Evolutionary conservation across 1,140 invertebrate genomes (phyloP), one percentile per base, ranked within the genome.

Genomic region (Gonioctena quinquepunctata): DNA sequence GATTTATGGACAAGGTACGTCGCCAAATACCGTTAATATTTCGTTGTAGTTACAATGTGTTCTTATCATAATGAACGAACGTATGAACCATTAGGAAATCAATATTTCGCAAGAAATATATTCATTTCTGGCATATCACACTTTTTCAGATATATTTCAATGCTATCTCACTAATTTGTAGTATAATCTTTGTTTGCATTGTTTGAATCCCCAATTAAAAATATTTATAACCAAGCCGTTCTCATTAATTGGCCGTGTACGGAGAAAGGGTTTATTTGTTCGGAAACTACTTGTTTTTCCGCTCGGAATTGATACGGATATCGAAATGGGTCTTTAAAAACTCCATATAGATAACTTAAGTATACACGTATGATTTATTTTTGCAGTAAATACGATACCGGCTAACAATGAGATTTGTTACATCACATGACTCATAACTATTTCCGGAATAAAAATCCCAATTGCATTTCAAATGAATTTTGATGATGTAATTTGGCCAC

Each of bases 191-290:
- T 19, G 59, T 26, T 28, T 61, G 33, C 33, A 42, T 61, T 61
- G 59, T 28, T 61, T 27, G 16, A 61, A 61, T 61, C 42, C 18
- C 23, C 19, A 26, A 48, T 64, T 64, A 64, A 49, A 64, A 64
- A 48, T 64, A 64, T 64, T 64, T 42, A 64, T 49, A 21, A 64
- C 5, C 25, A 60, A 11, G 18, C 57, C 26, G 13, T 11, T 2
- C 19, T n/a, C 26, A 60, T 25, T 60, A 60, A 60, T 60, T 23
- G 25, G 21, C n/a, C 7, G 18, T 25, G 13, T 27, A 16, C 57
- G 13, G n/a, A 18, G 57, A 60, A 60, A 60, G 22, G 57, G 57
- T 60, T 60, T 60, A 27, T 23, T 60, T 60, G 18, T 18, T 7
- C 52, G 11, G 22, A 54, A 54, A 54, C n/a, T 18, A 22, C 11